phyloP scores from a whole-genome alignment of 2,797 vertebrate species.

The Ptychobarbus kaznakovi region DNA sequence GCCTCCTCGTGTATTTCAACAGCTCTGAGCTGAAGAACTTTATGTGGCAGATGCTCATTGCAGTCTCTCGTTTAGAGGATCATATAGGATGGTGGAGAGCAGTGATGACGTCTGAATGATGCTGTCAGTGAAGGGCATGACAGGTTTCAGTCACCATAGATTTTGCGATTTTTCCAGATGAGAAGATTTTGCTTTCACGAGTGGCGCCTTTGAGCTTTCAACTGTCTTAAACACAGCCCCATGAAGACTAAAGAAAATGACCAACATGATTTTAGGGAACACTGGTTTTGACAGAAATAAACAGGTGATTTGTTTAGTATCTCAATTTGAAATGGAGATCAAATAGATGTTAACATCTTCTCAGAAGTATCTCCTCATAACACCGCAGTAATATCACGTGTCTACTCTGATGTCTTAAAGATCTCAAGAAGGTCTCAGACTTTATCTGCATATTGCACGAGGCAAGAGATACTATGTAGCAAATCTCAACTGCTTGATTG shows the following conservation, averaged over 20 bases:
- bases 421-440: background rate
- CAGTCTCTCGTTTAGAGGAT: background rate
- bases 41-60: constrained; percentile 1
- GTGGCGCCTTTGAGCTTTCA: background rate
- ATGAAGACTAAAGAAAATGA: background rate
- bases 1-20: constrained; percentile 25
- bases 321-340: background rate
- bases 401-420: background rate
- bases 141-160: constrained; percentile 21
- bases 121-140: constrained; percentile 5
- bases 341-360: background rate
- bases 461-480: background rate
- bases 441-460: background rate
- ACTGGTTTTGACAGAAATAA: background rate
- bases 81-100: constrained; percentile 24
- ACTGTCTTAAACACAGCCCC: background rate
- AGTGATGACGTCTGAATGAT: constrained; percentile 26
- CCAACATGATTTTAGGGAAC: background rate
- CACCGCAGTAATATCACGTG: background rate
- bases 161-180: background rate
- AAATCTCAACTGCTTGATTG: background rate
- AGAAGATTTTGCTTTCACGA: background rate
- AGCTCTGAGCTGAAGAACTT: constrained; percentile 12
- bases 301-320: background rate
- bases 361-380: background rate